Evolutionary conservation across 1,140 invertebrate genomes (phyloP), one percentile per base, ranked within the genome.

Genomic region (Steinernema feltiae): DNA sequence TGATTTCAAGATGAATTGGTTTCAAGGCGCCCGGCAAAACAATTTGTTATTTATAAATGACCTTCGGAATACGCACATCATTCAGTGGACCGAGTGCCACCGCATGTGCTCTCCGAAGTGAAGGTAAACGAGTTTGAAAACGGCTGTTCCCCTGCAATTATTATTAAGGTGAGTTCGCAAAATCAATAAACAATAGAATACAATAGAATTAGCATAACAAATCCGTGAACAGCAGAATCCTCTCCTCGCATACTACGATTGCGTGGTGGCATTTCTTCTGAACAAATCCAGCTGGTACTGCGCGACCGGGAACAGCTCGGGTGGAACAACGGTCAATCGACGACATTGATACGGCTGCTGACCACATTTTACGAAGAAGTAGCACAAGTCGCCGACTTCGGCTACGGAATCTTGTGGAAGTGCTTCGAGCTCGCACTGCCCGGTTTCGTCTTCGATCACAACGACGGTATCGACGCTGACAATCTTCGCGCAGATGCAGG

Each of bases 401-500:
- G 53, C 53, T 3, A 27, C 24, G 15, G 53, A 15, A 3, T 63
- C 53, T 3, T 12, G 24, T 27, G 53, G 53, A 21, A 63, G 53
- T 7, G 12, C 24, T 15, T 63, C 12, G 15, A 63, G 53, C 24
- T 63, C 53, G 53, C 53, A 63, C 3, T 27, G 12, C 15, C 53
- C 53, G 15, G 53, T 7, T 12, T 63, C 53, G 53, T 63, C 53
- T 63, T 63, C 53, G 15, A 63, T 27, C 15, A 63, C 12, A 21
- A 27, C 15, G 7, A 27, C 53, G 7, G 53, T 3, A 27, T 27
- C 15, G 53, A 63, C 24, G 53, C 3, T 27, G 53, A 63, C 24
- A 21, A 63, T 63, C 53, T 63, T 63, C 53, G 53, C 53, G 53
- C 53, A 63, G 53, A 63, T 63, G 53, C 53, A 63, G 53, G 53